Conservation (phyloP, 2,888 invertebrate species). For the Cephus nigrinus region DNA sequence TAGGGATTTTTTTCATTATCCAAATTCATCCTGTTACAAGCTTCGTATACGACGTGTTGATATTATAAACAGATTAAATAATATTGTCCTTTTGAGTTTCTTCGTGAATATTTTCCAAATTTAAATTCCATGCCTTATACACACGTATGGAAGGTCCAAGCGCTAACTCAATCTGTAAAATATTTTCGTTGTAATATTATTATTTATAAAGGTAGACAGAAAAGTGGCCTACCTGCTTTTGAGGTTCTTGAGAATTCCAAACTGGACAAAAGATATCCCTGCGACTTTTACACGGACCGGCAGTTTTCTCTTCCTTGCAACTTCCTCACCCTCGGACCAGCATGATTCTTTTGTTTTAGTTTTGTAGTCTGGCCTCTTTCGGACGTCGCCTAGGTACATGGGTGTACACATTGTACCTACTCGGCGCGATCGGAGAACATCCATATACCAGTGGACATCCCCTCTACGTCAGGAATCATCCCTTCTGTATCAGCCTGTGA, state of each 20-base stretch:
- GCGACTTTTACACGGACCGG: slow-evolving; percentile 19
- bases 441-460: not conserved
- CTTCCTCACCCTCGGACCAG: slow-evolving; percentile 52
- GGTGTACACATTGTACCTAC: slow-evolving; percentile 32
- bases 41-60: no score
- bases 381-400: slow-evolving; percentile 28
- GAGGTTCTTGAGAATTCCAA: not conserved
- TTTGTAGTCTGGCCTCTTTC: slow-evolving; percentile 38
- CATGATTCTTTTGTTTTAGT: slow-evolving; percentile 65
- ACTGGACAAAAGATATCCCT: not conserved
- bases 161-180: not conserved
- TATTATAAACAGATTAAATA: not conserved
- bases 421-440: slow-evolving; percentile 34
- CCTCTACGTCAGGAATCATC: not conserved
- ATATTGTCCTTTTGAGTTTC: not conserved
- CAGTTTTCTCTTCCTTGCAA: slow-evolving; percentile 33
- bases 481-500: not conserved
- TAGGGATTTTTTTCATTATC: not conserved
- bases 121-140: no score
- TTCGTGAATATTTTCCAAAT: no score
- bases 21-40: not conserved
- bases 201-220: not conserved
- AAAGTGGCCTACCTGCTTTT: not conserved
- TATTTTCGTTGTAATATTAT: not conserved
- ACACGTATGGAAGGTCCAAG: not conserved